Evolutionary conservation across 1,140 invertebrate genomes (phyloP).

Genomic region (Drosophila bocqueti): DNA sequence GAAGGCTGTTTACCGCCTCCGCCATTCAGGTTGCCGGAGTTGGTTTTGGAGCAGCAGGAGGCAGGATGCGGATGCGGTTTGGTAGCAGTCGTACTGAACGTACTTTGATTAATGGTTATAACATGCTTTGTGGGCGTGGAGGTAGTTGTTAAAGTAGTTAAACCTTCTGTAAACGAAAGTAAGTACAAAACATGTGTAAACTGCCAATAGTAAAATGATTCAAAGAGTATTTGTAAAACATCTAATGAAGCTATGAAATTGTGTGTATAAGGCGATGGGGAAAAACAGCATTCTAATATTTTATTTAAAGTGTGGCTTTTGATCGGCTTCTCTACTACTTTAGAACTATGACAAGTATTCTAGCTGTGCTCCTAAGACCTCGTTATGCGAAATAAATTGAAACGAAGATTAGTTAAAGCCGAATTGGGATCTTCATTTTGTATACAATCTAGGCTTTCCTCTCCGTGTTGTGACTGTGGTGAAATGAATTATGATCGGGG

Average conservation of each 20-base stretch:
- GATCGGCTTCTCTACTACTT: neutral
- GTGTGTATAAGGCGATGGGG: slow-evolving; percentile 7
- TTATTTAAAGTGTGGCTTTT: neutral
- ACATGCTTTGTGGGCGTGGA: slow-evolving; percentile 81
- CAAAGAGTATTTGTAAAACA: slow-evolving; percentile 20
- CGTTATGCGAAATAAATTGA: neutral
- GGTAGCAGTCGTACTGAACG: slow-evolving; percentile 56
- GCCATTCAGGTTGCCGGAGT: slow-evolving; percentile 19
- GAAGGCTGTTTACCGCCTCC: slow-evolving; percentile 10
- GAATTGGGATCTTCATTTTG: neutral
- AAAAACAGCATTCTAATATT: neutral
- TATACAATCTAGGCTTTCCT: neutral
- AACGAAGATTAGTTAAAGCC: neutral
- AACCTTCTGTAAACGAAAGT: slow-evolving; percentile 83
- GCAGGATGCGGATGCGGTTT: slow-evolving; percentile 40
- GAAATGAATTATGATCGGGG: slow-evolving; percentile 7
- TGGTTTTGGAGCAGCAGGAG: slow-evolving; percentile 28
- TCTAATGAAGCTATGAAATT: slow-evolving; percentile 15
- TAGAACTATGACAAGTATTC: neutral
- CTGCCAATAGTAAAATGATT: slow-evolving; percentile 61
- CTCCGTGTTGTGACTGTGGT: slow-evolving; percentile 6
- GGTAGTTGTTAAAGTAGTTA: slow-evolving; percentile 67
- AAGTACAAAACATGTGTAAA: slow-evolving; percentile 75
- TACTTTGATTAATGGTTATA: slow-evolving; percentile 81
- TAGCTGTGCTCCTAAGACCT: neutral